Evolutionary conservation across 2,113 vertebrate species (phyloP).

Genomic region (Anhinga rufa): DNA sequence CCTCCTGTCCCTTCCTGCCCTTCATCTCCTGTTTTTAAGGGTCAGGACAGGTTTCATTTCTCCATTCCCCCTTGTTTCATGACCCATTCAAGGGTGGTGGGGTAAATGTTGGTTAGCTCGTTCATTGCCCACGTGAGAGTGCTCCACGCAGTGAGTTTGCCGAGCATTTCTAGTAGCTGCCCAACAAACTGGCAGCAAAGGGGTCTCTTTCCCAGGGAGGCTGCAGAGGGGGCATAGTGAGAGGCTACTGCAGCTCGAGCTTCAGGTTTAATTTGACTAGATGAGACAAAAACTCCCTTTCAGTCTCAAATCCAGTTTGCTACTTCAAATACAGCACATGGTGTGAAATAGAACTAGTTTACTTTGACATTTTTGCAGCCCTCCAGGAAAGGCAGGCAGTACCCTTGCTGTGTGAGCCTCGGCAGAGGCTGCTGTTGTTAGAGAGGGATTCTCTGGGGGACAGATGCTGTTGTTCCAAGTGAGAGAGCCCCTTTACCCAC

Average conservation of each 20-base stretch:
- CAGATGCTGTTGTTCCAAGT: background rate
- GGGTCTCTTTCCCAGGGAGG: background rate
- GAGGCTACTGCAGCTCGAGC: background rate
- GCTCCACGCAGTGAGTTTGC: background rate
- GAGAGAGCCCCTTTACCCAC: background rate
- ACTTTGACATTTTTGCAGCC: background rate
- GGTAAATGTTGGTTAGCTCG: background rate
- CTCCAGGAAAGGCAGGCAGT: background rate
- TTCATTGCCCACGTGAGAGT: background rate
- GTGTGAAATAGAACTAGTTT: background rate
- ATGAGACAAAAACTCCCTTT: background rate
- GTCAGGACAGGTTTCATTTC: background rate
- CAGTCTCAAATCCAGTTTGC: background rate
- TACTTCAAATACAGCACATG: background rate
- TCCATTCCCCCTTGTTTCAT: background rate
- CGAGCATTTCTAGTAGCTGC: background rate
- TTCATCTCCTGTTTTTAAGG: background rate
- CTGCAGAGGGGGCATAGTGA: fast-evolving
- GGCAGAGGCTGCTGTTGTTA: background rate
- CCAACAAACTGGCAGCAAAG: background rate
- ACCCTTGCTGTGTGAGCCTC: background rate
- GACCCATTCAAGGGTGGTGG: background rate
- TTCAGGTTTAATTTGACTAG: background rate
- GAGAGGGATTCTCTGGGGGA: background rate
- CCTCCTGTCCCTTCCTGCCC: background rate